phyloP scores from a whole-genome alignment of 2,113 vertebrate species.

The Rhizomys pruinosus region DNA sequence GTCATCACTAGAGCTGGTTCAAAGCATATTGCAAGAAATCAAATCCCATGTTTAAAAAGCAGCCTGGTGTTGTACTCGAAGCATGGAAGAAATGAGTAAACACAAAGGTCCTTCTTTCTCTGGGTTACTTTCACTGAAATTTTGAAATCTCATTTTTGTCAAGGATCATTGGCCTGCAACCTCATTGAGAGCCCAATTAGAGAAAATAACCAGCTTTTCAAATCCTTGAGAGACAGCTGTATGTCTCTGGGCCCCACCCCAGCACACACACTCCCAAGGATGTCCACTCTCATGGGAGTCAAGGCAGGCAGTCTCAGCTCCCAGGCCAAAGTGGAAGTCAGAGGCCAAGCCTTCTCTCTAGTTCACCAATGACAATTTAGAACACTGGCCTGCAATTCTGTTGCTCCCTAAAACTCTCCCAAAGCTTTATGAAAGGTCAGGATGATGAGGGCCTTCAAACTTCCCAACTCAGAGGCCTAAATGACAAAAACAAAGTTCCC shows the following conservation, averaged over 20 bases:
- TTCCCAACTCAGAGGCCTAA: not conserved
- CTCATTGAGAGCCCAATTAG: not conserved
- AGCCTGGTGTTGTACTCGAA: not conserved
- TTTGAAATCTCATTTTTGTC: not conserved
- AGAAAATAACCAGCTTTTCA: not conserved
- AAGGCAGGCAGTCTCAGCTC: not conserved
- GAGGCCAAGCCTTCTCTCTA: not conserved
- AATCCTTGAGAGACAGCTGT: not conserved
- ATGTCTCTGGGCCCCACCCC: not conserved
- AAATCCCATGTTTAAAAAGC: not conserved
- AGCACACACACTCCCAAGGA: not conserved
- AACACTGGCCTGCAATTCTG: not conserved
- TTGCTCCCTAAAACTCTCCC: not conserved
- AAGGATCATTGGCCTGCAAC: not conserved
- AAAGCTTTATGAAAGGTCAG: not conserved
- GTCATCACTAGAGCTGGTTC: not conserved
- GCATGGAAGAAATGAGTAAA: not conserved
- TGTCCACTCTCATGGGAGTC: not conserved
- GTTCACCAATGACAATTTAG: not conserved
- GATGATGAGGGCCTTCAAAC: not conserved
- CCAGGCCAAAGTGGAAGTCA: not conserved
- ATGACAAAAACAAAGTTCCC: not conserved
- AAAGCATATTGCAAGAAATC: not conserved
- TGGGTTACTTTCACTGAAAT: not conserved
- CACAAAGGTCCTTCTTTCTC: not conserved